These are phyloP conservation scores for Philopotamus ludificatus DNA, from an alignment of 1,140 invertebrate genomes.

Conservation along the genomic window DNA sequence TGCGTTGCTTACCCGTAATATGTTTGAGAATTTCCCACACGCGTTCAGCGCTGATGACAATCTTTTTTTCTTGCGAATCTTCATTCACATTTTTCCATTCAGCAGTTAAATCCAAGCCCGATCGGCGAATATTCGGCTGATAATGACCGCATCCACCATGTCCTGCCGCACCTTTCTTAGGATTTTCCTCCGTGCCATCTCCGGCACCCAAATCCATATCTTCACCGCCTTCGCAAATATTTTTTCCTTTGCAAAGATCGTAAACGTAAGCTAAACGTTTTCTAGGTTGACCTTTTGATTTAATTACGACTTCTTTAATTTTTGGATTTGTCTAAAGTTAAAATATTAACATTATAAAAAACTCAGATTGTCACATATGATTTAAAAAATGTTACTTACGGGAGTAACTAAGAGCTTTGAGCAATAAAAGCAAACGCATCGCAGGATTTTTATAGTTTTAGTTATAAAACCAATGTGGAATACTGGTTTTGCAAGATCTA, in stretches of 20 bases:
- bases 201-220: constrained; percentile 89
- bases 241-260: constrained; percentile 97
- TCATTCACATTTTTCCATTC: constrained; percentile 99
- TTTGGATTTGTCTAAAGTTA: constrained; percentile 81
- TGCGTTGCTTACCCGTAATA: constrained; percentile 75
- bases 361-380: neutral
- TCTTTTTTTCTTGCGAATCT: constrained; percentile 96
- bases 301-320: constrained; percentile 95
- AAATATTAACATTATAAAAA: neutral
- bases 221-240: constrained; percentile 97
- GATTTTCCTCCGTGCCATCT: constrained; percentile 53
- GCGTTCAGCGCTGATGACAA: constrained; percentile 87
- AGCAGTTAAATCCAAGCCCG: constrained; percentile 88
- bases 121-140: constrained; percentile 88
- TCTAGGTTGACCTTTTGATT: constrained; percentile 94
- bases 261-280: constrained; percentile 95
- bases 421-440: constrained; percentile 98
- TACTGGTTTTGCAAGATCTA: constrained; percentile 97
- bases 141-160: constrained; percentile 97
- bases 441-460: constrained; percentile 94
- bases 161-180: constrained; percentile 67
- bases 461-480: constrained; percentile 98
- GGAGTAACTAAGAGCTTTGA: constrained; percentile 93
- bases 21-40: constrained; percentile 97
- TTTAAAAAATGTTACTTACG: constrained; percentile 61